Conservation (phyloP, 1,140 invertebrate species). For the Calliopsis andreniformis region DNA sequence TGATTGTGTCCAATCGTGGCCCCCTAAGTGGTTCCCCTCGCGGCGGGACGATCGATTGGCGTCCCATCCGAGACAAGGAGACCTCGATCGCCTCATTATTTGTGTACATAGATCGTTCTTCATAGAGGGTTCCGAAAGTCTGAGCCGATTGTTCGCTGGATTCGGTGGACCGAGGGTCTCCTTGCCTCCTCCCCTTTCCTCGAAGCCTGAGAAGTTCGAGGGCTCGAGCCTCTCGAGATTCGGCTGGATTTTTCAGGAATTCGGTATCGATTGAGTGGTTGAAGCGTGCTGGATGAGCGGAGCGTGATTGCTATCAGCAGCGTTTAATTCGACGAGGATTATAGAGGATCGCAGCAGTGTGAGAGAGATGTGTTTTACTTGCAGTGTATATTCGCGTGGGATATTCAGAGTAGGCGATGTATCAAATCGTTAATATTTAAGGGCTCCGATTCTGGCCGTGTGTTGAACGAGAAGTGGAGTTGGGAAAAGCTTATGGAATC, state of each 20-base stretch:
- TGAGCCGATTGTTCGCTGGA: background rate
- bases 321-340: too few relatives aligned
- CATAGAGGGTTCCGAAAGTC: background rate
- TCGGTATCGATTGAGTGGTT: background rate
- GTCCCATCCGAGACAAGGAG: background rate
- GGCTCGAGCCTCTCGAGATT: background rate
- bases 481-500: too few relatives aligned
- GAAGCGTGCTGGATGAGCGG: too few relatives aligned
- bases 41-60: background rate
- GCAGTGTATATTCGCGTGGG: too few relatives aligned
- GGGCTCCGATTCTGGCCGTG: too few relatives aligned
- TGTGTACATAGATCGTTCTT: slow-evolving; percentile 37
- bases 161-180: background rate
- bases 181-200: background rate
- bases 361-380: too few relatives aligned
- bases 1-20: slow-evolving; percentile 58
- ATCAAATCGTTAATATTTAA: too few relatives aligned
- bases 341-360: too few relatives aligned
- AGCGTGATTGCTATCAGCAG: too few relatives aligned
- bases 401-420: too few relatives aligned
- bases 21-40: slow-evolving; percentile 38
- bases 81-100: slow-evolving; percentile 7
- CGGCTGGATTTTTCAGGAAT: background rate
- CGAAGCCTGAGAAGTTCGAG: background rate
- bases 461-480: too few relatives aligned